These are phyloP conservation scores for Leptocoma aspasia DNA, from an alignment of 2,113 vertebrate genomes.

Conservation along the genomic window DNA sequence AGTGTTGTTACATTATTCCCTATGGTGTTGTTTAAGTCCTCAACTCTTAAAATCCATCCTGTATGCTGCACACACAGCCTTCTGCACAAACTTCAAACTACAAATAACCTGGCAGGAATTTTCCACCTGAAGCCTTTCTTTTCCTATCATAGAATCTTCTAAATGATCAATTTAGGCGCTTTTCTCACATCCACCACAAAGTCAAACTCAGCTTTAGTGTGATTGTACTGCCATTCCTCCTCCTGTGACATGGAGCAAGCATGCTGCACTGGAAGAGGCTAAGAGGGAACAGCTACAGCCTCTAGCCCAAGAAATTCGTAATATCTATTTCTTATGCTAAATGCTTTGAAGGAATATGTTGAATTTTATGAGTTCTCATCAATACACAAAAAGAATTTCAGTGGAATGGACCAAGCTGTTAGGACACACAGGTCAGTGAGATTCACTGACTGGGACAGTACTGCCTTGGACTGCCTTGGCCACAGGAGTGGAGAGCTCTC, in stretches of 20 bases:
- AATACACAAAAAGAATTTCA: background rate
- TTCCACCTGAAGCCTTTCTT: background rate
- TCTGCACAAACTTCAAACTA: background rate
- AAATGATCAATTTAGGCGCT: background rate
- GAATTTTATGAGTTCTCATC: background rate
- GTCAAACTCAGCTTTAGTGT: background rate
- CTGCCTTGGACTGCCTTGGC: background rate
- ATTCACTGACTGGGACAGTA: background rate
- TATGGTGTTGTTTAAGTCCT: background rate
- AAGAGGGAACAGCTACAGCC: background rate
- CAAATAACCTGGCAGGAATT: background rate
- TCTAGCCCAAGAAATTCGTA: background rate
- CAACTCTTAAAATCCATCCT: background rate
- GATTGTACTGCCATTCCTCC: background rate
- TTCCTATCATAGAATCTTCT: background rate
- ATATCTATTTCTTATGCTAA: background rate
- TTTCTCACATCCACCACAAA: background rate
- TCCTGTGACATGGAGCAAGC: background rate
- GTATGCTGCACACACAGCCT: background rate
- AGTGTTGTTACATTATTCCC: background rate
- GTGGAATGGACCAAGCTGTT: background rate
- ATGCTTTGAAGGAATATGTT: background rate
- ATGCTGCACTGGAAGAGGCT: background rate
- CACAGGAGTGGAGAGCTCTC: background rate
- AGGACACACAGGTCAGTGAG: background rate